phyloP scores from a whole-genome alignment of 2,888 invertebrate genomes.

The Caenorhabditis macrosperma region DNA sequence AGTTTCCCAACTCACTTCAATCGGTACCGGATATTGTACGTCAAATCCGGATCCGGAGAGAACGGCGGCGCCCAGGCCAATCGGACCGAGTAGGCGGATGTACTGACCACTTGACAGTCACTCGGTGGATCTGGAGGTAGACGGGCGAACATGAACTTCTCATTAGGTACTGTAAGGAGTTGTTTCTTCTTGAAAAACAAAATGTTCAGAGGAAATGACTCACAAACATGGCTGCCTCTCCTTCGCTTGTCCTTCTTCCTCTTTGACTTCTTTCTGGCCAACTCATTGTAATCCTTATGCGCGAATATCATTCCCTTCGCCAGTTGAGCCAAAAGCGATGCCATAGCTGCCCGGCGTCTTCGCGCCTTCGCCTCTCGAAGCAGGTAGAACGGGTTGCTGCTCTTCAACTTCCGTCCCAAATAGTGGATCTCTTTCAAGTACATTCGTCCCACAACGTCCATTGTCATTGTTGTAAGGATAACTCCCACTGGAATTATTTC shows the following conservation, averaged over 20 bases:
- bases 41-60: slow-evolving; percentile 74
- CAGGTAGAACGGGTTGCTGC: slow-evolving; percentile 79
- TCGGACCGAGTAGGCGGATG: slow-evolving; percentile 79
- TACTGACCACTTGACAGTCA: slow-evolving; percentile 78
- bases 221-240: slow-evolving; percentile 75
- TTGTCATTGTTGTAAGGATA: slow-evolving; percentile 79
- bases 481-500: slow-evolving; percentile 73
- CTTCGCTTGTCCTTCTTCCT: slow-evolving; percentile 70
- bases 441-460: slow-evolving; percentile 80
- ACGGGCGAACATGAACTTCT: slow-evolving; percentile 79
- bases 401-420: slow-evolving; percentile 78
- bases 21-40: slow-evolving; percentile 72
- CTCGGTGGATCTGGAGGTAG: slow-evolving; percentile 79
- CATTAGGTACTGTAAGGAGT: slow-evolving; percentile 75
- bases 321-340: slow-evolving; percentile 77
- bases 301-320: slow-evolving; percentile 80
- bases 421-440: slow-evolving; percentile 80
- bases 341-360: slow-evolving; percentile 78
- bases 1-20: slow-evolving; percentile 69
- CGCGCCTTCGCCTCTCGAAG: slow-evolving; percentile 79
- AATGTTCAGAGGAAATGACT: no score
- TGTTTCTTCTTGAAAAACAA: background rate
- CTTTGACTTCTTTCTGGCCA: slow-evolving; percentile 74
- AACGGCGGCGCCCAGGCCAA: slow-evolving; percentile 79
- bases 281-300: slow-evolving; percentile 76